Conservation (phyloP, 2,888 invertebrate genomes). For the Clusia tigrina region DNA sequence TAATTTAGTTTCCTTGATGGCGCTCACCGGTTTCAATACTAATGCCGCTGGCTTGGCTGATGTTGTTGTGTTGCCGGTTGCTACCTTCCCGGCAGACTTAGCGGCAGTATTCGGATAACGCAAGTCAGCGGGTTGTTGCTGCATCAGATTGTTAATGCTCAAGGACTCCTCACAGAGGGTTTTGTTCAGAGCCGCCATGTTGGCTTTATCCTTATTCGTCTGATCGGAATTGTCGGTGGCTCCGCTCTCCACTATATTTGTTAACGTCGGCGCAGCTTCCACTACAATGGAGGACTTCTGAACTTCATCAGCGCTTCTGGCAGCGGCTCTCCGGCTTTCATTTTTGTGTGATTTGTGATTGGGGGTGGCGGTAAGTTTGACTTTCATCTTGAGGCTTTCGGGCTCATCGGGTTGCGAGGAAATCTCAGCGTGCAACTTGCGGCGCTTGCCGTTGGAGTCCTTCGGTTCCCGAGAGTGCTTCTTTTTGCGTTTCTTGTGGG, state of each 20-base stretch:
- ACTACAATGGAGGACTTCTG: conserved; percentile 49
- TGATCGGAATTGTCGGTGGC: conserved; percentile 13
- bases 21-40: conserved; percentile 38
- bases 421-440: conserved; percentile 69
- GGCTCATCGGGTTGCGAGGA: conserved; percentile 62
- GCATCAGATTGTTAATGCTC: conserved; percentile 49
- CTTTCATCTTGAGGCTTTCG: conserved; percentile 67
- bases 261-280: conserved; percentile 28
- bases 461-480: conserved; percentile 68
- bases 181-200: conserved; percentile 45
- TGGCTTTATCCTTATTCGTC: conserved; percentile 28
- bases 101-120: neutral
- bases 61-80: conserved; percentile 24
- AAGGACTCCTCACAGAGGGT: conserved; percentile 49
- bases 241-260: no score
- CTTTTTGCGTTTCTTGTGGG: conserved; percentile 69
- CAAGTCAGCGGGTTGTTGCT: conserved; percentile 4
- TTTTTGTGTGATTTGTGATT: conserved; percentile 53
- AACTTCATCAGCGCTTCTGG: conserved; percentile 38
- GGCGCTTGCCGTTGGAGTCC: conserved; percentile 64
- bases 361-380: conserved; percentile 64
- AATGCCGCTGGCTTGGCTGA: conserved; percentile 29
- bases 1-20: conserved; percentile 47
- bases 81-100: conserved; percentile 16
- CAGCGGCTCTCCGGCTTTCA: conserved; percentile 36